These are phyloP conservation scores for Martes flavigula DNA, from an alignment of 2,797 vertebrate genomes.

Conservation along the genomic window DNA sequence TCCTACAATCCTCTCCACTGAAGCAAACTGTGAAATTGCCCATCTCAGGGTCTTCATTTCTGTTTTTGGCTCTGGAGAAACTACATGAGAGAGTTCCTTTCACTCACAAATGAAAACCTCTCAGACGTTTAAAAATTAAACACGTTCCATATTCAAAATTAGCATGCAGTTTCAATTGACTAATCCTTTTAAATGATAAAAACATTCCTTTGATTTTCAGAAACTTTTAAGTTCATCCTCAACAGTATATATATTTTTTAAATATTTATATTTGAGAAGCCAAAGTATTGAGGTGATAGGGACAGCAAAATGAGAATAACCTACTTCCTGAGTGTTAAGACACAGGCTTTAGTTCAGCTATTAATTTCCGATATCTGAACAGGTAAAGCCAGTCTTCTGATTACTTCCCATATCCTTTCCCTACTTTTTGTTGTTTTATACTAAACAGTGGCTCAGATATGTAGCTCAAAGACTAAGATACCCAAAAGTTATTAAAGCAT, in stretches of 20 bases:
- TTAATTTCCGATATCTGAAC: neutral
- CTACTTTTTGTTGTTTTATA: neutral
- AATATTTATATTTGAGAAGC: conserved; percentile 12
- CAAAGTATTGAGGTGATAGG: neutral
- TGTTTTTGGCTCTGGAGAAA: conserved; percentile 97
- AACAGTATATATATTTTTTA: neutral
- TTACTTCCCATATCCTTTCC: neutral
- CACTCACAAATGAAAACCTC: conserved; percentile 40
- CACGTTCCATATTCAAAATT: neutral
- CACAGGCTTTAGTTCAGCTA: neutral
- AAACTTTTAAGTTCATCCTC: neutral
- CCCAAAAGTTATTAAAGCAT: neutral
- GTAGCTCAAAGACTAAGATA: neutral
- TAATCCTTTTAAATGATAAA: neutral
- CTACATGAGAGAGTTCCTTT: conserved; percentile 82
- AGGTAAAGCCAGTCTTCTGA: neutral
- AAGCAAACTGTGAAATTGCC: conserved; percentile 98
- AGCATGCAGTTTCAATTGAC: conserved; percentile 9
- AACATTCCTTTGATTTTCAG: neutral
- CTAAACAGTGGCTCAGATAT: neutral
- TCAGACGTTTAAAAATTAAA: conserved; percentile 47
- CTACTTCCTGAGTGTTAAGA: neutral
- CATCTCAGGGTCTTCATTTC: conserved; percentile 96
- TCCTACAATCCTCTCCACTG: conserved; percentile 97
- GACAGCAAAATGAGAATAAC: neutral